Base-by-base conservation (phyloP, 92 coral and sea anemone species). In the Scolanthus callimorphus region DNA sequence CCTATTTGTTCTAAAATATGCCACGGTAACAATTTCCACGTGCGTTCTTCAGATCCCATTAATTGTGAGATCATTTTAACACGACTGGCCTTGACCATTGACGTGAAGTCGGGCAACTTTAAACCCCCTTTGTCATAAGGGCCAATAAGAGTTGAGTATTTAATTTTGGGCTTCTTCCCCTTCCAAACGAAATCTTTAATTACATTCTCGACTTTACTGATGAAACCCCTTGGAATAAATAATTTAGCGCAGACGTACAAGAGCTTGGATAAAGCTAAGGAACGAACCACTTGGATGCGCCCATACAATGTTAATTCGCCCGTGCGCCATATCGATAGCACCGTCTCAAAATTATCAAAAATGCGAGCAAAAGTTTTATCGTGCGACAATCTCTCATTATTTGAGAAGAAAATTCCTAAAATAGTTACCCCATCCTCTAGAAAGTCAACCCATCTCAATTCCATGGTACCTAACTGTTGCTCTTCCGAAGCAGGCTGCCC, bases 191-290 rank as follows among this genome's bases (percentile, higher is more conserved):
- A 57, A 46, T 57, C 39, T 30, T 15, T n/a, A 15, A 24, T 30
- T 30, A 13, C 62, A 29, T 29, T 56, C n/a, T 56, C 46, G n/a
- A 56, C 62, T 56, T 56, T 47, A 24, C 55, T 44, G n/a, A 44
- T 62, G 39, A 44, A 43, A 25, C 51, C 27, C 24, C 20, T 41
- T 11, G 69, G 55, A 11, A 62, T 30, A 45, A 28, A 15, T 8
- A 62, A 25, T 20, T 62, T 62, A 29, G 69, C 43, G 39, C 69
- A 62, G 1, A 62, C 43, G 46, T 62, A 62, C 57, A 62, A 27
- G 24, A 62, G 26, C 20, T 23, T 46, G 1, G 69, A 49, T 1
- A 47, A 30, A 24, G 69, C 69, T 15, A 45, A 50, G 15, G 69
- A 24, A 28, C 51, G 51, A 20, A 62, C 43, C 0, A 62, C 43